Base-by-base conservation (phyloP, 2,888 invertebrate species). In the Pristionchus fissidentatus region DNA sequence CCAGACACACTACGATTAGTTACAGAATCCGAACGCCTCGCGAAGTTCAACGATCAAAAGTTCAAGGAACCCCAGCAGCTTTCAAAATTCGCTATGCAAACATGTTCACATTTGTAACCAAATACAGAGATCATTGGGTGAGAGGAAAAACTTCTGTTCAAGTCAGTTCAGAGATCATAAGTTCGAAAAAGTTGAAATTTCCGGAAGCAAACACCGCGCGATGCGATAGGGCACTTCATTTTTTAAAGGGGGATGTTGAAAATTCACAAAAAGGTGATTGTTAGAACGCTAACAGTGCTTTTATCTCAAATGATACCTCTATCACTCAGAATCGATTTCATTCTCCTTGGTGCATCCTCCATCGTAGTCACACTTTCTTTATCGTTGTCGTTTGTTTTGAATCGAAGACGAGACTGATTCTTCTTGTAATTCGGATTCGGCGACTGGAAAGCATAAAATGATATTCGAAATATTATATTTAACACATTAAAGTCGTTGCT, bases 281-380 rank as follows among this genome's bases (percentile, higher is more conserved):
- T n/a, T n/a, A n/a, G n/a, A n/a, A n/a, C n/a, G n/a, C n/a, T n/a
- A n/a, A n/a, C n/a, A n/a, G n/a, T n/a, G n/a, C n/a, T n/a, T n/a
- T n/a, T n/a, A n/a, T n/a, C n/a, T n/a, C 5, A 60, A 60, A 13
- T 0, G 41, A 10, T 41, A 70, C 70, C 70, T 70, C 70, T 41
- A 43, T 70, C 70, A 70, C 70, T 70, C 4, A 70, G 70, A 43
- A 70, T 70, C 5, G 70, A 70, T 41, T 70, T 70, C 70, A 70
- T 70, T 41, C 70, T 70, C 13, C 70, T 70, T 15, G 70, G 70
- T 10, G 41, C 70, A 4, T 70, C 70, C 13, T 70, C 41, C n/a
- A n/a, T n/a, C 70, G 70, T 70, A 15, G 41, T 41, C 26, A 70
- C 70, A 43, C 70, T 70, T 10, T 70, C 70, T 13, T 70, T 70